These are phyloP conservation scores for Leptinotarsa haldemani DNA, from an alignment of 2,888 invertebrate species.

Conservation along the genomic window DNA sequence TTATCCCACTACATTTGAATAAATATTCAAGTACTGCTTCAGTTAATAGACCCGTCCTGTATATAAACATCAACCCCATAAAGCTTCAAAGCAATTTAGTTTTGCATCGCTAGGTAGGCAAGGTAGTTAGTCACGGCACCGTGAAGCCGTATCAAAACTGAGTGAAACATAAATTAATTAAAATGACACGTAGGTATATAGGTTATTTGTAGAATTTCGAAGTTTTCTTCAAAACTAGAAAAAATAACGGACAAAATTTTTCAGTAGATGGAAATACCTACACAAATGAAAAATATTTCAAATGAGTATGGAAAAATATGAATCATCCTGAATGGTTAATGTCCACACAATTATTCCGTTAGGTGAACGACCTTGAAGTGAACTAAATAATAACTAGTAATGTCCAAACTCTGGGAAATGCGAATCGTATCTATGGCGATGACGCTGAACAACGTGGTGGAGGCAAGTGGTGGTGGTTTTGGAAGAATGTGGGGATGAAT, in stretches of 20 bases:
- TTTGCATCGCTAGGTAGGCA: background rate
- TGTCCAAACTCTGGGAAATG: constrained; percentile 49
- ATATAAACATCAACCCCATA: background rate
- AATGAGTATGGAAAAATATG: background rate
- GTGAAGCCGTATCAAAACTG: background rate
- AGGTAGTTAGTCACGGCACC: background rate
- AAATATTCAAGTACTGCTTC: background rate
- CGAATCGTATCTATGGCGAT: constrained; percentile 62
- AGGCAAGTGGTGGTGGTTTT: constrained; percentile 65
- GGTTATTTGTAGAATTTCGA: too few relatives aligned
- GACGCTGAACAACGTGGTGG: constrained; percentile 64
- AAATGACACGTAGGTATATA: too few relatives aligned
- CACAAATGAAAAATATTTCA: constrained; percentile 1
- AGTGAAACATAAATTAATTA: too few relatives aligned
- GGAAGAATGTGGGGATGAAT: constrained; percentile 68
- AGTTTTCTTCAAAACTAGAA: background rate
- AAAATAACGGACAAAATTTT: background rate
- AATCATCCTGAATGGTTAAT: constrained; percentile 21
- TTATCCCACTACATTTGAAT: too few relatives aligned
- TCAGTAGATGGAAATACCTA: background rate
- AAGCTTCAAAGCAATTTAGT: background rate
- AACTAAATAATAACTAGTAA: constrained; percentile 35
- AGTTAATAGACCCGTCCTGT: background rate
- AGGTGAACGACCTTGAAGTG: constrained; percentile 63
- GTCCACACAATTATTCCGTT: constrained; percentile 47